phyloP scores from a whole-genome alignment of 2,888 invertebrate genomes.

The Lasioglossum lativentre region DNA sequence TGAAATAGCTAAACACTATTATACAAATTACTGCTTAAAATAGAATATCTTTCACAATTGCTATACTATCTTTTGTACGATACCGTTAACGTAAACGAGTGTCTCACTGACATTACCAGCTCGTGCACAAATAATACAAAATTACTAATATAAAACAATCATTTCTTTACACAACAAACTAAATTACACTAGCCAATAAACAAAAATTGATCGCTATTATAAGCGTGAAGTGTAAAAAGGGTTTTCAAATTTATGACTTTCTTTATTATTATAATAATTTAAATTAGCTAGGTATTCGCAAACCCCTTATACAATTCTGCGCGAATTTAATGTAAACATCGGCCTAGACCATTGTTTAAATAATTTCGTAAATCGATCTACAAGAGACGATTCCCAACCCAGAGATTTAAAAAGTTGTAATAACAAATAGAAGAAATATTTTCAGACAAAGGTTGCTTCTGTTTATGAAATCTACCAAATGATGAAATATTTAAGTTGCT shows the following conservation, averaged over 20 bases:
- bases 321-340: background rate
- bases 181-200: background rate
- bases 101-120: background rate
- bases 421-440: background rate
- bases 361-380: background rate
- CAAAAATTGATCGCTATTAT: background rate
- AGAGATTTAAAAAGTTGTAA: background rate
- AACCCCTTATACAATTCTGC: background rate
- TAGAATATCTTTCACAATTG: conserved; percentile 9
- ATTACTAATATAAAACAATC: background rate
- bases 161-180: background rate
- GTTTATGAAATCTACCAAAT: too few relatives aligned
- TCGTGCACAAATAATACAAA: background rate
- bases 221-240: background rate
- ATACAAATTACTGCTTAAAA: background rate
- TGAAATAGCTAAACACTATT: background rate
- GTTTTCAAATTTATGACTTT: background rate
- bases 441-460: conserved; percentile 18
- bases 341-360: background rate
- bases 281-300: conserved; percentile 12
- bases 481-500: conserved; percentile 15
- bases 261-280: background rate
- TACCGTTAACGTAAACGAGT: background rate
- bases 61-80: conserved; percentile 8
- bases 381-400: background rate